These are phyloP conservation scores for Hippopotamyrus pictus DNA, from an alignment of 2,797 vertebrate genomes.

Conservation along the genomic window DNA sequence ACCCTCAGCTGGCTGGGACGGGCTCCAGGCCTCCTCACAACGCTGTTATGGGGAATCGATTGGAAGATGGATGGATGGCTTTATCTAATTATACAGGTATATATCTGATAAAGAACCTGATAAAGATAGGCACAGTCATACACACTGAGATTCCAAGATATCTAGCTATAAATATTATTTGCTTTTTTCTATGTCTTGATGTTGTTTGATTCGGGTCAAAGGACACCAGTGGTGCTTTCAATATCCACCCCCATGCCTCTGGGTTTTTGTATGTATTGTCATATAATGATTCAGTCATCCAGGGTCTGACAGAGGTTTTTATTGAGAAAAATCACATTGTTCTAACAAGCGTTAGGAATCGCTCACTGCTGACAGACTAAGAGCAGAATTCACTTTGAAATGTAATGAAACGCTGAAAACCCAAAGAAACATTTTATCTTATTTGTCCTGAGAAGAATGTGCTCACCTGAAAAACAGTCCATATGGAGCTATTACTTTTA, in stretches of 20 bases:
- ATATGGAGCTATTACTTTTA: slow-evolving; percentile 71
- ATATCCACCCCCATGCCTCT: neutral
- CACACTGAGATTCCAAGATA: neutral
- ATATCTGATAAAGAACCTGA: neutral
- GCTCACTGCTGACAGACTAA: slow-evolving; percentile 30
- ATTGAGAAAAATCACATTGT: slow-evolving; percentile 1
- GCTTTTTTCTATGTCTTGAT: neutral
- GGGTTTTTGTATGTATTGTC: neutral
- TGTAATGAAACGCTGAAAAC: neutral
- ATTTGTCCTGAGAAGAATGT: slow-evolving; percentile 41
- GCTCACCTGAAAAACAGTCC: slow-evolving; percentile 69
- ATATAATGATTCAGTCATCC: slow-evolving; percentile 1
- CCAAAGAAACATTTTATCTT: neutral
- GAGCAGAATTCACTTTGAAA: neutral
- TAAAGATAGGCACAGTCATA: neutral
- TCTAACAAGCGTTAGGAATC: neutral
- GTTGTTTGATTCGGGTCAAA: neutral
- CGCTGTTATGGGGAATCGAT: neutral
- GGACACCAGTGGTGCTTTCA: neutral
- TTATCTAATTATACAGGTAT: neutral
- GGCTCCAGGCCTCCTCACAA: neutral
- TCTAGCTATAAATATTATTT: neutral
- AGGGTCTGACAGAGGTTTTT: neutral
- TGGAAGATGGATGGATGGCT: neutral
- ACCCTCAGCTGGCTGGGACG: neutral